Evolutionary conservation across 2,888 invertebrate species (phyloP), one percentile per base, ranked within the genome.

Genomic region (Blera fallax): DNA sequence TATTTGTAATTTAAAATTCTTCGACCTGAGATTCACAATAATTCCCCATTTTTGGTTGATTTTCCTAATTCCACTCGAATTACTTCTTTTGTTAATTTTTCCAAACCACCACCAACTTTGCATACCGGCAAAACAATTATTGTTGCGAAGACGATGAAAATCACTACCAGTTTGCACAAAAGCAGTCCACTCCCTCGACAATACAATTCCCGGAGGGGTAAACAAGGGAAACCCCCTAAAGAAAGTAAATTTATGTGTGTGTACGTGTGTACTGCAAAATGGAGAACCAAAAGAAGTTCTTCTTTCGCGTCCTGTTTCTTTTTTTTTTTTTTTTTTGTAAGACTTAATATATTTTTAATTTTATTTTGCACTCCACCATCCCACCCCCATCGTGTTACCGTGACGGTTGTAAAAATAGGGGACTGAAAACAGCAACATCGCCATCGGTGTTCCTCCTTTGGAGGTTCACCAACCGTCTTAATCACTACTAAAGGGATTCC

Each of bases 341-440:
- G 76, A 58, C 56, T 67, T 50, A 69, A 77, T 62, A 79, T 72
- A 65, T 72, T 72, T 79, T 79, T 72, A 79, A 79, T 79, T 72
- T 65, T 21, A 34, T 65, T 56, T 64, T 29, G 11, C 24, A 60
- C 29, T 43, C 14, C 40, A n/a, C 11, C 16, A 6, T 3, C 6
- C n/a, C n/a, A 3, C 27, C 14, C 24, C 21, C 11, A 10, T 54
- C 43, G 45, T 58, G 48, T 58, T 67, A 58, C 76, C 34, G 48
- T 76, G 48, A 76, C 56, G 58, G 34, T 18, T 52, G 16, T 27
- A 21, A 18, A 45, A 60, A 64, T 16, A 14, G 45, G 43, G 43
- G 62, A 45, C 8, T n/a, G 76, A 10, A 32, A 48, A 11, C n/a
- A 48, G 7, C 11, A 37, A 40, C 40, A 24, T 40, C 43, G 60